Conservation (phyloP, 1,140 invertebrate species). For the Cydia amplana region DNA sequence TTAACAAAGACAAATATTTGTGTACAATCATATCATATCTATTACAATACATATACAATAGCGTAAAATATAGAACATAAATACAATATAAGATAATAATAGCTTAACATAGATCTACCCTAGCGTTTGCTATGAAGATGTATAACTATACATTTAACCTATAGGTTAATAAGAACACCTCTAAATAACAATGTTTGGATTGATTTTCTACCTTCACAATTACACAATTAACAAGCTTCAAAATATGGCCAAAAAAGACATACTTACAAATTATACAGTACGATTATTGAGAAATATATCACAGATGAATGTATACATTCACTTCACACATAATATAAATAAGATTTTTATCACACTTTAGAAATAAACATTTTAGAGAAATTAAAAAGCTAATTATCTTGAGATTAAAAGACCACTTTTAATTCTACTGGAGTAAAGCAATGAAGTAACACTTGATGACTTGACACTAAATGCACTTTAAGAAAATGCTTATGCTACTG, state of each 20-base stretch:
- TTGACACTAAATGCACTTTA: not conserved
- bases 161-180: conserved; percentile 25
- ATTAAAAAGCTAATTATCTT: not conserved
- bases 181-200: conserved; percentile 12
- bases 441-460: not conserved
- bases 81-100: not conserved
- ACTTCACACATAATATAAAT: not conserved
- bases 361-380: not conserved
- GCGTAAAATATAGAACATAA: not conserved
- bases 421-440: not conserved
- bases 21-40: no score
- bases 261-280: conserved; percentile 2
- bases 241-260: not conserved
- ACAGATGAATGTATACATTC: conserved; percentile 28
- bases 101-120: not conserved
- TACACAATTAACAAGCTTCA: not conserved
- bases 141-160: not conserved
- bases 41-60: no score
- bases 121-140: not conserved
- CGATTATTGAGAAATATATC: conserved; percentile 18
- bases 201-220: conserved; percentile 9
- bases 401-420: not conserved
- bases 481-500: not conserved
- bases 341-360: not conserved
- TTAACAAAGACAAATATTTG: not conserved